These are phyloP conservation scores for Cynodonichthys magdalenae DNA, from an alignment of 2,797 vertebrate species.

Conservation along the genomic window DNA sequence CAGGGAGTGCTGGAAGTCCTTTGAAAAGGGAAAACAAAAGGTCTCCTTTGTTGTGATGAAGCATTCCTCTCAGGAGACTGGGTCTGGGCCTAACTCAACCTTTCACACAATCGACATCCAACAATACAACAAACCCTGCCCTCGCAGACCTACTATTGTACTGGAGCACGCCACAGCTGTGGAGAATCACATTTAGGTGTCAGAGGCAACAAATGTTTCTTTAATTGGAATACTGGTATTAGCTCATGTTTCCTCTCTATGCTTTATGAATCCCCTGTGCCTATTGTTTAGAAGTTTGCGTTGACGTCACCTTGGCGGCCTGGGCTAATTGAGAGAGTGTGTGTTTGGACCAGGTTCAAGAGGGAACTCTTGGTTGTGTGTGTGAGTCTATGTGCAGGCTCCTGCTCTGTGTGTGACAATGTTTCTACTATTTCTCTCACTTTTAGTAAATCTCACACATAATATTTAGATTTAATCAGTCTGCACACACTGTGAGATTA, in stretches of 20 bases:
- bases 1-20: slow-evolving; percentile 73
- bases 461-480: slow-evolving; percentile 25
- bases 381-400: slow-evolving; percentile 37
- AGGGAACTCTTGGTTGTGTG: slow-evolving; percentile 58
- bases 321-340: slow-evolving; percentile 75
- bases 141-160: slow-evolving; percentile 69
- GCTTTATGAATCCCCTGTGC: slow-evolving; percentile 78
- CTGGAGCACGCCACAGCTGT: slow-evolving; percentile 74
- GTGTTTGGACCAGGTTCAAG: slow-evolving; percentile 76
- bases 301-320: slow-evolving; percentile 76
- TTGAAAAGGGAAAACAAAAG: slow-evolving; percentile 79
- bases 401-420: background rate
- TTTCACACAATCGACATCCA: slow-evolving; percentile 76
- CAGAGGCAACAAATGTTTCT: slow-evolving; percentile 79
- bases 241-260: slow-evolving; percentile 78
- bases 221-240: slow-evolving; percentile 81
- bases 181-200: slow-evolving; percentile 78
- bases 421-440: slow-evolving; percentile 18
- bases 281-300: slow-evolving; percentile 75
- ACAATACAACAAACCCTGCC: slow-evolving; percentile 74
- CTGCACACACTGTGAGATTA: slow-evolving; percentile 6
- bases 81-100: slow-evolving; percentile 73
- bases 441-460: slow-evolving; percentile 12
- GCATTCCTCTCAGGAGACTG: slow-evolving; percentile 70
- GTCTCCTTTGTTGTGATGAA: slow-evolving; percentile 70